Conservation (phyloP, 2,113 vertebrate genomes). For the Gambusia affinis region DNA sequence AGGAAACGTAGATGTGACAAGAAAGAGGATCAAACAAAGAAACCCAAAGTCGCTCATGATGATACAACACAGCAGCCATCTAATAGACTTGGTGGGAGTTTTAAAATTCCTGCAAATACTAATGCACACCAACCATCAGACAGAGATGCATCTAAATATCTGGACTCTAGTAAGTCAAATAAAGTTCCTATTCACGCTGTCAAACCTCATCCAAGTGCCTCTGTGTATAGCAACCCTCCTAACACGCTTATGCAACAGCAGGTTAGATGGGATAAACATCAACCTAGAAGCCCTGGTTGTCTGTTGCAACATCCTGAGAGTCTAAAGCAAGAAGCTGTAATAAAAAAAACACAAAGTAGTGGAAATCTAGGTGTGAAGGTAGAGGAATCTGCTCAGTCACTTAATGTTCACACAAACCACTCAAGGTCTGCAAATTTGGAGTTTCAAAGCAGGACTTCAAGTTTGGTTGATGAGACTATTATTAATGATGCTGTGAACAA, state of each 20-base stretch:
- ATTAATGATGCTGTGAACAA: slow-evolving; percentile 80
- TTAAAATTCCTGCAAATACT: slow-evolving; percentile 82
- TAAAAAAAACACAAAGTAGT: slow-evolving; percentile 78
- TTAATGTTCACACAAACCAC: slow-evolving; percentile 67
- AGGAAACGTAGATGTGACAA: slow-evolving; percentile 85
- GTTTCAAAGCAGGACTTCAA: slow-evolving; percentile 63
- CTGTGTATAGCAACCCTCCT: slow-evolving; percentile 81
- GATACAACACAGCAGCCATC: slow-evolving; percentile 81
- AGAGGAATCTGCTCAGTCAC: slow-evolving; percentile 72
- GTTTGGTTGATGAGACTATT: slow-evolving; percentile 79
- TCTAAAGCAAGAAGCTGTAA: slow-evolving; percentile 78
- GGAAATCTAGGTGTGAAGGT: slow-evolving; percentile 77
- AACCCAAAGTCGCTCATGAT: slow-evolving; percentile 79
- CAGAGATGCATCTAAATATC: slow-evolving; percentile 76
- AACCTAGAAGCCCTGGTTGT: slow-evolving; percentile 80
- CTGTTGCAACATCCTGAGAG: slow-evolving; percentile 82
- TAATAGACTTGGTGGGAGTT: slow-evolving; percentile 82
- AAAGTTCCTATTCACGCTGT: slow-evolving; percentile 89
- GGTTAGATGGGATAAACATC: slow-evolving; percentile 82
- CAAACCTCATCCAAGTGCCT: slow-evolving; percentile 88
- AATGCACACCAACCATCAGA: slow-evolving; percentile 66
- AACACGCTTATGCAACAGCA: slow-evolving; percentile 87
- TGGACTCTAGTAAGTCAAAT: slow-evolving; percentile 81
- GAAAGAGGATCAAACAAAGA: slow-evolving; percentile 82
- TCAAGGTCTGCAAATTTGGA: slow-evolving; percentile 68